A percentile compares a stretch with the other conserved stretches of the same genome.
These are phyloP conservation scores for Cheirogaleus major DNA, from an alignment of 2,797 vertebrate species.

Conservation along the genomic window DNA sequence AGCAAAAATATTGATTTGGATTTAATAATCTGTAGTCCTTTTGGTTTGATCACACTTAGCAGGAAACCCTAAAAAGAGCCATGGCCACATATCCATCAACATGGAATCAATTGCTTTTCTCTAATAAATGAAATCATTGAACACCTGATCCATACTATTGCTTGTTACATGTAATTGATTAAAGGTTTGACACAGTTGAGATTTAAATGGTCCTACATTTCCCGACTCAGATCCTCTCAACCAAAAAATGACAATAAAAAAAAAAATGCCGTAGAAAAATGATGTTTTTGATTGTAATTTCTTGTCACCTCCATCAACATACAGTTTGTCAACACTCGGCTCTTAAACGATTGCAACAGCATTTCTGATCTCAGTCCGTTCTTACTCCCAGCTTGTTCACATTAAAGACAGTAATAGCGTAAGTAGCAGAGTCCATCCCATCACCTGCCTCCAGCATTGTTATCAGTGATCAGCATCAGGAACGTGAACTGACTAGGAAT, in stretches of 20 bases:
- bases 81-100: constrained; percentile 71
- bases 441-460: constrained; percentile 42
- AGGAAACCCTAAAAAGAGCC: constrained; percentile 78
- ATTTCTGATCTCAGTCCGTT: not conserved
- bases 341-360: not conserved
- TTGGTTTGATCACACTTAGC: constrained; percentile 83
- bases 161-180: constrained; percentile 65
- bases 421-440: not conserved
- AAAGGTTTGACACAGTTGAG: constrained; percentile 48
- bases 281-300: constrained; percentile 49
- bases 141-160: constrained; percentile 77
- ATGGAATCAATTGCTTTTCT: constrained; percentile 75
- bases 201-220: constrained; percentile 59
- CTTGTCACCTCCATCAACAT: not conserved
- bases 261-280: constrained; percentile 18
- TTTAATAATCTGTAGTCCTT: constrained; percentile 83
- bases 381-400: constrained; percentile 20
- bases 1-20: constrained; percentile 85
- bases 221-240: constrained; percentile 53
- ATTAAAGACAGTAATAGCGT: not conserved
- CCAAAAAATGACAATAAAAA: constrained; percentile 47
- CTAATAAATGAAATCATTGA: constrained; percentile 78
- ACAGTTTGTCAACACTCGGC: constrained; percentile 33
- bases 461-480: constrained; percentile 49
- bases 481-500: constrained; percentile 54